Percentiles rank a stretch among this genome's conserved stretches.
These are phyloP conservation scores for Sycophaga agraensis DNA, from an alignment of 1,140 invertebrate genomes.

Conservation along the genomic window DNA sequence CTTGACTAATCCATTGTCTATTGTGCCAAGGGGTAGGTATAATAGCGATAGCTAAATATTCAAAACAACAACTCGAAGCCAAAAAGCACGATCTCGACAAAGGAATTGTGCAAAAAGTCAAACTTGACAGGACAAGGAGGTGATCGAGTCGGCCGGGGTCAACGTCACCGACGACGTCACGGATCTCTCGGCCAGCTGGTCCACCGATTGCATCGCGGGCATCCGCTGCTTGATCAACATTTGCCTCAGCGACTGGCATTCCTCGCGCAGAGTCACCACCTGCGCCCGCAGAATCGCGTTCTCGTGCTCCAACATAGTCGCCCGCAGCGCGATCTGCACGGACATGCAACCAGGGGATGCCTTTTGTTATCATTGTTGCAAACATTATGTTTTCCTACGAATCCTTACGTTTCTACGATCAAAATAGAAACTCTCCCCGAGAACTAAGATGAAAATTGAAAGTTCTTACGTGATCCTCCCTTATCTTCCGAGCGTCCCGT, in stretches of 20 bases:
- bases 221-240: conserved; percentile 56
- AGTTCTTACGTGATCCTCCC: conserved; percentile 76
- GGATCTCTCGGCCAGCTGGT: conserved; percentile 2
- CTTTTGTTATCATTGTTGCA: background rate
- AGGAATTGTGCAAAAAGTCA: background rate
- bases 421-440: too few relatives aligned
- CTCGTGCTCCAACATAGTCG: conserved; percentile 80
- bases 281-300: conserved; percentile 82
- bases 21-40: too few relatives aligned
- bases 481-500: conserved; percentile 77
- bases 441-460: background rate
- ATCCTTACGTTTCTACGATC: too few relatives aligned
- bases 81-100: too few relatives aligned
- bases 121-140: conserved; percentile 1
- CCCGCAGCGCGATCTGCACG: conserved; percentile 75
- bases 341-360: too few relatives aligned
- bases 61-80: too few relatives aligned
- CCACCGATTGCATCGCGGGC: conserved; percentile 1
- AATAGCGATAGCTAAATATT: too few relatives aligned
- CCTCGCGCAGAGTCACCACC: conserved; percentile 76
- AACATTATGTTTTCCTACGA: too few relatives aligned
- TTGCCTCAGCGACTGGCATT: conserved; percentile 71
- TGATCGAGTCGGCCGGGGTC: background rate
- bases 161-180: conserved; percentile 1
- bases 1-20: too few relatives aligned